phyloP scores from a whole-genome alignment of 1,140 invertebrate species.

The Drosophila quadrilineata region DNA sequence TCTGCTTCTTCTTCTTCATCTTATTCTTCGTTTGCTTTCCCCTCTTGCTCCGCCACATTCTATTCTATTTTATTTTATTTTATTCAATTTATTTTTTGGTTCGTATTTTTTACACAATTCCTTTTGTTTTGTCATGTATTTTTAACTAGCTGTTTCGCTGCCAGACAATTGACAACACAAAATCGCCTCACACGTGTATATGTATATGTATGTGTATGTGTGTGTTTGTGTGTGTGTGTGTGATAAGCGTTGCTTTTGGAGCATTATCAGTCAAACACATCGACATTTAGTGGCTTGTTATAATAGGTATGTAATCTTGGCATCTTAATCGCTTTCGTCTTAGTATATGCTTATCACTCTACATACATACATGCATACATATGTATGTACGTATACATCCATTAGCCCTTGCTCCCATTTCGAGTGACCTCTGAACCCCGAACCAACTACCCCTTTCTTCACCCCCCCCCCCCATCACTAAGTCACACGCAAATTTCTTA shows the following conservation, averaged over 20 bases:
- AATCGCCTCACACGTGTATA: background rate
- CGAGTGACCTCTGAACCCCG: constrained; percentile 3
- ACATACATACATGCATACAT: no score
- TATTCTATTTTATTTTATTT: no score
- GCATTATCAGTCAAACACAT: constrained; percentile 23
- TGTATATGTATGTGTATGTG: constrained; percentile 24
- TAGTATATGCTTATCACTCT: constrained; percentile 38
- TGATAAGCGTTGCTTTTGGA: constrained; percentile 41
- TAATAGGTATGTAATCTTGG: constrained; percentile 45
- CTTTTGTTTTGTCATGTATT: constrained; percentile 34
- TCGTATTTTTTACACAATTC: constrained; percentile 17
- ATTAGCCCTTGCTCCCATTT: constrained; percentile 42
- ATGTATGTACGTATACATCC: no score
- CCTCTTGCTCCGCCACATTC: no score
- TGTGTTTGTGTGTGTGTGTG: constrained; percentile 35
- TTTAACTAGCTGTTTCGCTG: constrained; percentile 40
- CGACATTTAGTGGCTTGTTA: constrained; percentile 7
- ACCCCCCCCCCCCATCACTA: background rate
- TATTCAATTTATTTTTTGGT: constrained; percentile 56
- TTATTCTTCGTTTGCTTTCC: constrained; percentile 18
- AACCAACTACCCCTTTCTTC: background rate
- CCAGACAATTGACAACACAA: constrained; percentile 29
- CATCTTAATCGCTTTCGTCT: constrained; percentile 59
- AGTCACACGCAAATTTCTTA: constrained; percentile 65
- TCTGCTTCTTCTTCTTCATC: background rate